phyloP scores from a whole-genome alignment of 2,888 invertebrate genomes.

The Netelia fuscicornis region DNA sequence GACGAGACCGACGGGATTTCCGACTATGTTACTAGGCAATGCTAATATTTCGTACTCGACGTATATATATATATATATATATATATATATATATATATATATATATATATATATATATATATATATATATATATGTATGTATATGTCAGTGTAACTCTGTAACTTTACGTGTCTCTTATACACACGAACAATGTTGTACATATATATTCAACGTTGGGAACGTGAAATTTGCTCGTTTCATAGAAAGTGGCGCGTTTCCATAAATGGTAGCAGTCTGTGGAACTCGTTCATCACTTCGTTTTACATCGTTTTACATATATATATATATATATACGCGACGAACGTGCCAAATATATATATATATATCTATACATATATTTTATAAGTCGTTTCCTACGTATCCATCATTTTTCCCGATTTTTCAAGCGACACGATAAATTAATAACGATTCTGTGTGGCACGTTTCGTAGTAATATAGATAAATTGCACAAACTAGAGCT shows the following conservation, averaged over 20 bases:
- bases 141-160: too few species aligned
- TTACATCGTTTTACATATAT: slow-evolving; percentile 29
- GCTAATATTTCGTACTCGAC: slow-evolving; percentile 35
- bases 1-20: slow-evolving; percentile 29
- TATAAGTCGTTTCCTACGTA: slow-evolving; percentile 30
- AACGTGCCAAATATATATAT: not conserved
- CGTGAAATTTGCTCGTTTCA: slow-evolving; percentile 71
- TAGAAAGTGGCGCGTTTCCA: slow-evolving; percentile 70
- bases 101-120: slow-evolving; percentile 18
- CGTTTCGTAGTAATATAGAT: slow-evolving; percentile 1
- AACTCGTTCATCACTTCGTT: slow-evolving; percentile 65
- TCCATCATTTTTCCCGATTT: not conserved
- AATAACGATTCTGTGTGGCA: slow-evolving; percentile 2
- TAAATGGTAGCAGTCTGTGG: slow-evolving; percentile 61
- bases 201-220: slow-evolving; percentile 57
- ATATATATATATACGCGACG: not conserved
- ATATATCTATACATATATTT: slow-evolving; percentile 29
- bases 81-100: slow-evolving; percentile 20
- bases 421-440: not conserved
- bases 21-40: slow-evolving; percentile 45
- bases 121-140: slow-evolving; percentile 23
- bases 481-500: slow-evolving; percentile 40
- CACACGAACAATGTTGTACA: not conserved
- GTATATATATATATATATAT: slow-evolving; percentile 18
- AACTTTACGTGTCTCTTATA: too few species aligned